Evolutionary conservation across 2,797 vertebrate genomes (phyloP).

Genomic region (Mus spretus): DNA sequence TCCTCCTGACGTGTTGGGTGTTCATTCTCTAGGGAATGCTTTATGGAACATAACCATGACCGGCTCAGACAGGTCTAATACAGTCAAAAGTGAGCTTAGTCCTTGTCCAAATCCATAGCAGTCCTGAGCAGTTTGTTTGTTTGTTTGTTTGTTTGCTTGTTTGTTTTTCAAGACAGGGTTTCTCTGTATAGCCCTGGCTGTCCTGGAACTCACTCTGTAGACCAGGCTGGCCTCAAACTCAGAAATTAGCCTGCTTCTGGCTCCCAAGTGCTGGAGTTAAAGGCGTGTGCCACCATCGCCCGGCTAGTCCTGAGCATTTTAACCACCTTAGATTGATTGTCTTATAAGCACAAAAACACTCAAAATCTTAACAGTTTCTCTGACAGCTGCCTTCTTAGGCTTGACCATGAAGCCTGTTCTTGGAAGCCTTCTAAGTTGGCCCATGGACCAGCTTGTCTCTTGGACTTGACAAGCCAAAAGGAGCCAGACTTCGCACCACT

Average conservation of each 20-base stretch:
- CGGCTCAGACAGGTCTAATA: not conserved
- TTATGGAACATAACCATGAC: not conserved
- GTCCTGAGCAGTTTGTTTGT: not conserved
- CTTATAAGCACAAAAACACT: not conserved
- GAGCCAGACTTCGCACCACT: constrained; percentile 72
- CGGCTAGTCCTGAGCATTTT: not conserved
- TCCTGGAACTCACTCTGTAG: too few relatives aligned
- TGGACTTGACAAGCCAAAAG: constrained; percentile 62
- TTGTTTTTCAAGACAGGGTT: too few relatives aligned
- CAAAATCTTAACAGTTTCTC: constrained; percentile 1
- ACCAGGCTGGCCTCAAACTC: too few relatives aligned
- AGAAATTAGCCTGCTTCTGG: too few relatives aligned
- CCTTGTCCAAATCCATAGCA: constrained; percentile 24
- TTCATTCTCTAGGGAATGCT: not conserved
- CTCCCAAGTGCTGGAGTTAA: too few relatives aligned
- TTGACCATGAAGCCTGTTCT: constrained; percentile 65
- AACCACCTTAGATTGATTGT: constrained; percentile 60
- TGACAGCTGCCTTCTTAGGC: constrained; percentile 66
- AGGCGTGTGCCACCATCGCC: too few relatives aligned
- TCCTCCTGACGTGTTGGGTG: not conserved
- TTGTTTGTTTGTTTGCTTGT: too few relatives aligned
- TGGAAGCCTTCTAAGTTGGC: constrained; percentile 72
- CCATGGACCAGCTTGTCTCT: constrained; percentile 48
- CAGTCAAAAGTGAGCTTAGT: constrained; percentile 35
- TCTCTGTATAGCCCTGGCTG: too few relatives aligned